Base-by-base conservation (phyloP, 1,140 invertebrate genomes). In the Hormaphis cornu region DNA sequence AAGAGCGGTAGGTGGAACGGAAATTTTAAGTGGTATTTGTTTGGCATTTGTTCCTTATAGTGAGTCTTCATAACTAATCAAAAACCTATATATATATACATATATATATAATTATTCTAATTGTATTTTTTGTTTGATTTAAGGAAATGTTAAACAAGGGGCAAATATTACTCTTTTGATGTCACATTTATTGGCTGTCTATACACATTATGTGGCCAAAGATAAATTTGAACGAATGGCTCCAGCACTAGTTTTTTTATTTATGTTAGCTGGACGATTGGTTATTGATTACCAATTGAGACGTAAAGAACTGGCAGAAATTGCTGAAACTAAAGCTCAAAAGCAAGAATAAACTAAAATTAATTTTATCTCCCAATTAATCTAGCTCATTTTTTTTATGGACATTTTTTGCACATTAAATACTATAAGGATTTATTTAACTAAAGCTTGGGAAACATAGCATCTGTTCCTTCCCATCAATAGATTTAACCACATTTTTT, bases 181-280 rank as follows among this genome's bases (percentile, higher is more conserved):
- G 22, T 77, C 95, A 24, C 95, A 93, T 84, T 75, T 93, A 42
- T 85, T 93, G 80, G 90, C 91, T 28, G 87, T 95, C 48, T 96
- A 97, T 79, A 93, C 92, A 3, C 93, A 97, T 77, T 89, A 89
- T 74, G 89, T 92, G 83, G 87, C 96, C 3, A 89, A 91, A 70
- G 93, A 97, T 78, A 91, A 92, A 72, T 88, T 97, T 77, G 93
- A 97, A 77, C 85, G 92, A 74, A 93, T 91, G 70, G 93, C 92
- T 61, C 92, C 94, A 7, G 89, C 93, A 44, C 79, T 97, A 74
- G 93, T 97, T 16, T 97, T 98, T 79, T 90, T 93, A 75, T 91
- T 97, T 74, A 93, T 98, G 87, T 80, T 98, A n/a, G 87, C 85
- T 52, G 95, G 95, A 73, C 84, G 95, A 72, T 80, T 98, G 46